Evolutionary conservation across 2,113 vertebrate species (phyloP).

Genomic region (Sinocyclocheilus anophthalmus): DNA sequence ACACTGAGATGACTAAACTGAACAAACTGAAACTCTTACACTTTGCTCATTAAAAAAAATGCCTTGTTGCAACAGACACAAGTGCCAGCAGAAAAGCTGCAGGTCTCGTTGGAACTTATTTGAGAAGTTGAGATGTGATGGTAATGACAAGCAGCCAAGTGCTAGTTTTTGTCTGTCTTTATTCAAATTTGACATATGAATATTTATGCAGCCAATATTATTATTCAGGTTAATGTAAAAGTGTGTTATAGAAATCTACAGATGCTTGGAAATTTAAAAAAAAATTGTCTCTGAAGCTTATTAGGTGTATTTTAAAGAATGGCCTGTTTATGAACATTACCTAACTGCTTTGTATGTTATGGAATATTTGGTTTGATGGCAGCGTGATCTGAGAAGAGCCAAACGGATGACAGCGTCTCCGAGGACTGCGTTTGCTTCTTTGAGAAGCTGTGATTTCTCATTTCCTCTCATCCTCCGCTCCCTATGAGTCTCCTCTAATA

Average conservation of each 20-base stretch:
- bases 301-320: not conserved
- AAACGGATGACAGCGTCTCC: not conserved
- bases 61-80: not conserved
- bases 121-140: not conserved
- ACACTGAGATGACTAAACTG: not conserved
- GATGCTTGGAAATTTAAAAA: not conserved
- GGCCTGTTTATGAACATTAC: not conserved
- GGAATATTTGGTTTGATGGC: not conserved
- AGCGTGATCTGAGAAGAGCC: not conserved
- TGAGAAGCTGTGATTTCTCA: conserved; percentile 36
- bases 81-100: not conserved
- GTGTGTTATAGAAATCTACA: not conserved
- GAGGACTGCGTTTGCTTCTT: conserved; percentile 15
- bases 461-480: conserved; percentile 37
- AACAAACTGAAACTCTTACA: no score
- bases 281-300: not conserved
- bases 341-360: not conserved
- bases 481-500: conserved; percentile 40
- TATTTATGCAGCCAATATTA: not conserved
- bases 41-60: not conserved
- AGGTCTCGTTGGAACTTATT: not conserved
- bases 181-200: not conserved
- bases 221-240: not conserved
- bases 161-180: not conserved
- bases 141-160: conserved; percentile 12